Conservation (phyloP, 2,888 invertebrate species). For the Plebejus argus region DNA sequence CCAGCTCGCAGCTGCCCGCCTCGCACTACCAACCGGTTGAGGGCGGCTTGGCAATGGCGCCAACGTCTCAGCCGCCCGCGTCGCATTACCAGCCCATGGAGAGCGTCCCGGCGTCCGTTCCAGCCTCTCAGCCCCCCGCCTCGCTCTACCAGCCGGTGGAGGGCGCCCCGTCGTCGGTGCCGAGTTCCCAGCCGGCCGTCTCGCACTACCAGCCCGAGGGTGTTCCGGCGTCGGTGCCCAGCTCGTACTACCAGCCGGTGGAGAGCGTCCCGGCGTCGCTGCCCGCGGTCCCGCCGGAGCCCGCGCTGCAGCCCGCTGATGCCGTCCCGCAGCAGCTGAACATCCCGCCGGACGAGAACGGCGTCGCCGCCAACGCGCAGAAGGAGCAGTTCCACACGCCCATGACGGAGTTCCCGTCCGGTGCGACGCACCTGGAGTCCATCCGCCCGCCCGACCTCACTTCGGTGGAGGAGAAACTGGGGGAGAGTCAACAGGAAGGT, state of each 20-base stretch:
- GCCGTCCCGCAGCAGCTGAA: conserved; percentile 60
- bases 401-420: conserved; percentile 67
- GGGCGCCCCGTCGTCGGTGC: conserved; percentile 45
- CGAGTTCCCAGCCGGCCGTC: conserved; percentile 40
- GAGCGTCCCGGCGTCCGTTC: conserved; percentile 44
- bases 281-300: conserved; percentile 41
- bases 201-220: conserved; percentile 47
- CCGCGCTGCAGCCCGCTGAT: conserved; percentile 44
- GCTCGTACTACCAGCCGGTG: conserved; percentile 1
- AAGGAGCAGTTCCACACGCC: conserved; percentile 76
- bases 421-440: conserved; percentile 57
- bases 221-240: conserved; percentile 34
- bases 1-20: conserved; percentile 42
- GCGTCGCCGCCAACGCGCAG: conserved; percentile 53
- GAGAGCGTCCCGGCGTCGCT: conserved; percentile 43
- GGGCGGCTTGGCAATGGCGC: conserved; percentile 43
- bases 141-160: conserved; percentile 30
- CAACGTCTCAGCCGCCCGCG: conserved; percentile 42
- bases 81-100: neutral
- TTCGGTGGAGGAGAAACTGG: conserved; percentile 69
- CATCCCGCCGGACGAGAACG: conserved; percentile 55
- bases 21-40: conserved; percentile 12
- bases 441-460: conserved; percentile 64
- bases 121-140: conserved; percentile 41
- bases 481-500: conserved; percentile 64